A percentile compares a stretch with the other conserved stretches of the same genome.
phyloP scores from a whole-genome alignment of 1,140 invertebrate genomes.

The Drosophila sp. region DNA sequence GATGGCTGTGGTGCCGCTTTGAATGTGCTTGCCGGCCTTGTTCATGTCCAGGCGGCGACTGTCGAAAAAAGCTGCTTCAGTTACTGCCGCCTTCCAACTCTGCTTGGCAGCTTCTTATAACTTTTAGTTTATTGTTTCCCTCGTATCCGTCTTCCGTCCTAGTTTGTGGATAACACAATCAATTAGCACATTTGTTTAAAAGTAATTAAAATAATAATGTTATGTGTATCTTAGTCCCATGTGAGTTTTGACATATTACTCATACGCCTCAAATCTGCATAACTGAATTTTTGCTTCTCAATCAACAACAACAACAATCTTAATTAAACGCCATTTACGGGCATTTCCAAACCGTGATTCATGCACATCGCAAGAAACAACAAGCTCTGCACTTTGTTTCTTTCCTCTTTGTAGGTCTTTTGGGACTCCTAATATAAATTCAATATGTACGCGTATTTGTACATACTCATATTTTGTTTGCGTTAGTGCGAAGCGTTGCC shows the following conservation, averaged over 20 bases:
- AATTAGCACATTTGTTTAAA: background rate
- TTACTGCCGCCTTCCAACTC: background rate
- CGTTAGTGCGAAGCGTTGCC: background rate
- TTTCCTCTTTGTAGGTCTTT: background rate
- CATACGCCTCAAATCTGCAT: slow-evolving; percentile 15
- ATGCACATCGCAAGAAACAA: slow-evolving; percentile 2
- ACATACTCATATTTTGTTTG: background rate
- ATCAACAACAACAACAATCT: slow-evolving; percentile 9
- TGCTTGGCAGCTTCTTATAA: background rate
- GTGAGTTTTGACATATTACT: slow-evolving; percentile 21
- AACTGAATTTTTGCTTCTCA: slow-evolving; percentile 1
- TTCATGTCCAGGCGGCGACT: slow-evolving; percentile 56
- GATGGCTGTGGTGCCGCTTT: slow-evolving; percentile 55
- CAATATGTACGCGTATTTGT: background rate
- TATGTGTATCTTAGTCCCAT: background rate
- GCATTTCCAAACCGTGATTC: slow-evolving; percentile 32
- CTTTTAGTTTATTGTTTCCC: background rate
- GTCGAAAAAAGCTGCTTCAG: background rate
- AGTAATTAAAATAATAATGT: background rate
- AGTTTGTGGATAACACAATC: background rate
- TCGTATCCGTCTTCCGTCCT: background rate
- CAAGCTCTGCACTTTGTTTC: slow-evolving; percentile 18
- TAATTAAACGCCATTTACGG: background rate
- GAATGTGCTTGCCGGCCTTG: slow-evolving; percentile 79
- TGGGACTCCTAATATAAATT: background rate